Evolutionary conservation across 2,113 vertebrate genomes (phyloP), one percentile per base, ranked within the genome.

Genomic region (Orthonyx spaldingii): DNA sequence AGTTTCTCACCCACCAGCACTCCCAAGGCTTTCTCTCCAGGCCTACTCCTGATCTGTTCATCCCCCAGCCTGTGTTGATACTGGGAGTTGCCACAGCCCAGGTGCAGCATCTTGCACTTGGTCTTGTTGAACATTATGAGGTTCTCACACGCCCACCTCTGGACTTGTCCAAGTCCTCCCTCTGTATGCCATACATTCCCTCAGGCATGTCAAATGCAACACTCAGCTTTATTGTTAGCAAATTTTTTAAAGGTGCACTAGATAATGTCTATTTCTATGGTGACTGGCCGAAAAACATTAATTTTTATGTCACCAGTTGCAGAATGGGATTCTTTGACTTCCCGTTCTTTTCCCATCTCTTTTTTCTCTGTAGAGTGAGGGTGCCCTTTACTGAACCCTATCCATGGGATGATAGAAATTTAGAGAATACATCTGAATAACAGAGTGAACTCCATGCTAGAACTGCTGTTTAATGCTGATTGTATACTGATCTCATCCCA

Each of bases 1-100:
- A 66, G 7, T 14, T 35, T 59, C 30, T 76, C 79, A 39, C 2
- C 15, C 27, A 32, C 23, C 24, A 41, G 19, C 21, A 59, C 1
- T 8, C 26, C 1, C 27, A 49, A 16, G 15, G 6, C 15, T 39
- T n/a, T 30, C 44, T 50, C 4, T 0, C 0, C 8, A 26, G 33
- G 16, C 21, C 13, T 85, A 21, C 28, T 89, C 27, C 39, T 6
- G 5, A 4, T 46, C 21, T 35, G 18, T 21, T 76, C 18, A 41
- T 41, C 9, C 11, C 6, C 4, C 41, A 28, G 3, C 11, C 6
- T 61, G 16, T 23, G 7, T 3, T 70, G n/a, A 5, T 35, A 35
- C 16, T 1, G 1, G 16, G 16, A 8, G 13, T n/a, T 59, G 22
- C 5, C 10, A 32, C 3, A 2, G 7, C 1, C 10, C 20, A 32